A percentile compares a stretch with the other conserved stretches of the same genome.
These are phyloP conservation scores for Imbricaverruca yamaguchii DNA, from an alignment of 2,888 invertebrate species.

Conservation along the genomic window DNA sequence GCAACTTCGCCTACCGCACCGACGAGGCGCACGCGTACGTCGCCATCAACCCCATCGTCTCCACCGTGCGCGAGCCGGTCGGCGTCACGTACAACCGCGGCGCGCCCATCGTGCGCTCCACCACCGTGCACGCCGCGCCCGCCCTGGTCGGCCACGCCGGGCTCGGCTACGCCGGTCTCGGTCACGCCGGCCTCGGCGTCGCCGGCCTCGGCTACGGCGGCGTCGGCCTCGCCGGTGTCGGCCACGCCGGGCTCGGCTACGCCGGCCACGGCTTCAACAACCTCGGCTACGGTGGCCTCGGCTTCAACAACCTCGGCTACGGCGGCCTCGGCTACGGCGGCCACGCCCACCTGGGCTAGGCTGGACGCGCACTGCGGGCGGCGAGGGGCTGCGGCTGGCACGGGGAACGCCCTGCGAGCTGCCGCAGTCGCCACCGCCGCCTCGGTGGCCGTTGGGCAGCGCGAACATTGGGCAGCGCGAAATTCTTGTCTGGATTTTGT, in stretches of 20 bases:
- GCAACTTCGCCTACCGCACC: constrained; percentile 51
- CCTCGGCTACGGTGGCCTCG: no score
- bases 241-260: not conserved
- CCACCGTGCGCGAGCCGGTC: constrained; percentile 38
- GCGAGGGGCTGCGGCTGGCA: no score
- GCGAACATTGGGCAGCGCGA: no score
- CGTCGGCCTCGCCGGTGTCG: not conserved
- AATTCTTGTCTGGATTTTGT: no score
- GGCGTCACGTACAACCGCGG: constrained; percentile 40
- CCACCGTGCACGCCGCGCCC: constrained; percentile 37
- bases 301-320: no score
- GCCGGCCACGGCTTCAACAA: not conserved
- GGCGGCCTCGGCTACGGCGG: no score
- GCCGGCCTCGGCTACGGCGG: not conserved
- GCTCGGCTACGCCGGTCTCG: not conserved
- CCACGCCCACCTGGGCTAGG: no score
- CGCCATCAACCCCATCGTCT: constrained; percentile 43
- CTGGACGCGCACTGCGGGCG: no score
- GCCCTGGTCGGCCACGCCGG: not conserved
- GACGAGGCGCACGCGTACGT: constrained; percentile 49
- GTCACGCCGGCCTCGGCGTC: not conserved
- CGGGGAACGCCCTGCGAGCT: no score
- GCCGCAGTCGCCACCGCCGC: no score
- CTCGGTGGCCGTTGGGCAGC: no score
- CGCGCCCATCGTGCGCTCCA: constrained; percentile 35